A percentile compares a stretch with the other conserved stretches of the same genome.
phyloP scores from a whole-genome alignment of 2,113 vertebrate genomes.

The Taurulus bubalis region DNA sequence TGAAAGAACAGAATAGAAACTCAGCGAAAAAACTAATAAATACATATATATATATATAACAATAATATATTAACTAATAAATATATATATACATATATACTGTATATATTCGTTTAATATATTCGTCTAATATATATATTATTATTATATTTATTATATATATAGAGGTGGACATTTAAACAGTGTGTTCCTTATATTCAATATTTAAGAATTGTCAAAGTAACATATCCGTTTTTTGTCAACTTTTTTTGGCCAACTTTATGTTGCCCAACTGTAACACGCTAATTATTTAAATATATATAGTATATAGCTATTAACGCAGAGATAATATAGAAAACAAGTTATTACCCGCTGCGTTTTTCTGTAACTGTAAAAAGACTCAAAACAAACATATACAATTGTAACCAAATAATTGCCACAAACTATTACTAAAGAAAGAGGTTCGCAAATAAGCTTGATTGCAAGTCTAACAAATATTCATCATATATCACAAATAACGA shows the following conservation, averaged over 20 bases:
- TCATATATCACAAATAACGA: background rate
- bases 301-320: background rate
- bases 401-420: background rate
- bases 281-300: background rate
- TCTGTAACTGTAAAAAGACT: background rate
- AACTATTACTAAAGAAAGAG: background rate
- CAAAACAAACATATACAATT: background rate
- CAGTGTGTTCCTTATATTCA: background rate
- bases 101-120: too few species aligned
- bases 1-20: background rate
- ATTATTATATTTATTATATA: too few species aligned
- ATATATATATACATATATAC: too few species aligned
- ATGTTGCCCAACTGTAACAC: background rate
- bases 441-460: background rate
- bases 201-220: background rate
- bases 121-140: too few species aligned
- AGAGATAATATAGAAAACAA: background rate
- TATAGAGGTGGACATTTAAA: background rate
- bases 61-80: too few species aligned
- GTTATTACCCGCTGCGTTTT: background rate
- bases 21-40: background rate
- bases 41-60: background rate
- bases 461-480: background rate
- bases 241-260: background rate
- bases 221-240: background rate